Percentiles rank a stretch among this genome's conserved stretches.
Evolutionary conservation across 2,797 vertebrate species (phyloP).

Genomic region (Amazona ochrocephala): DNA sequence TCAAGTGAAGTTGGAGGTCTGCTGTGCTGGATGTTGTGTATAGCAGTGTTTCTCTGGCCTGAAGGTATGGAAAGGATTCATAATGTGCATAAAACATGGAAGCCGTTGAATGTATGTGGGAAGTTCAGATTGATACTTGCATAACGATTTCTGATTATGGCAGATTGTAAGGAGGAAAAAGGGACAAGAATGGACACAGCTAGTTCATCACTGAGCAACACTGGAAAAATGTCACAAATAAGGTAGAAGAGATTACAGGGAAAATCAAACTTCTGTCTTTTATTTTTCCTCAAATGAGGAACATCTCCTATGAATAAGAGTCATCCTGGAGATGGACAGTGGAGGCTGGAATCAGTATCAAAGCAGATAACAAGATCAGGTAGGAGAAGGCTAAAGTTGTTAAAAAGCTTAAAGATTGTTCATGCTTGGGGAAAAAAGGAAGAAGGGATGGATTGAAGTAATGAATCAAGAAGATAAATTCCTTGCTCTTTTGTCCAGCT

Average conservation of each 20-base stretch:
- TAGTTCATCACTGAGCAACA: background rate
- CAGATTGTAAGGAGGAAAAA: background rate
- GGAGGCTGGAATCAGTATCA: background rate
- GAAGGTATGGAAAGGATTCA: background rate
- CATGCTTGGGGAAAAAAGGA: background rate
- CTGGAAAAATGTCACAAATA: background rate
- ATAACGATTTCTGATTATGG: background rate
- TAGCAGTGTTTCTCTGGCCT: background rate
- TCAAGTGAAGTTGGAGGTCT: background rate
- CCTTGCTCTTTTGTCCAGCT: background rate
- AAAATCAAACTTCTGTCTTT: background rate
- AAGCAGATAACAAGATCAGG: background rate
- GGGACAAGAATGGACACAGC: background rate
- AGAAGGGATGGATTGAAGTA: background rate
- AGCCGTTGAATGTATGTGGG: background rate
- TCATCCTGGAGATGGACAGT: background rate
- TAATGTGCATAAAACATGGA: background rate
- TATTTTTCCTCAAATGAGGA: background rate
- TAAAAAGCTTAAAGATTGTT: background rate
- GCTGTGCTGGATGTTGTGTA: background rate
- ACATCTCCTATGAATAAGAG: background rate
- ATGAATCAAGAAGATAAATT: conserved; percentile 8
- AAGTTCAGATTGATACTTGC: background rate
- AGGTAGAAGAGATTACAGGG: background rate
- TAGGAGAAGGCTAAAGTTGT: background rate